These are phyloP conservation scores for Macropodus opercularis DNA, from an alignment of 2,797 vertebrate species.

Conservation along the genomic window DNA sequence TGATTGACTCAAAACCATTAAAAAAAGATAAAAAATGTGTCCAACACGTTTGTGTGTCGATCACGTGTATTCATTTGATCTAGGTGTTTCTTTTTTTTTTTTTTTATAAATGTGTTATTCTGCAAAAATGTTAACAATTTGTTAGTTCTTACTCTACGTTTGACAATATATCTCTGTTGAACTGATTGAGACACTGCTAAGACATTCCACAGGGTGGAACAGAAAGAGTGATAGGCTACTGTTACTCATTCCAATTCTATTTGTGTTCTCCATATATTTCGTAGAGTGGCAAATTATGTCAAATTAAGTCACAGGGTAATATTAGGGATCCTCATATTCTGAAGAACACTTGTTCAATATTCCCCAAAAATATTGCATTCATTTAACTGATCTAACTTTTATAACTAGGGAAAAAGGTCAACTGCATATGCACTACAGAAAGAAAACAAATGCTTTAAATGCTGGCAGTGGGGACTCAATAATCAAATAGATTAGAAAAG, in stretches of 20 bases:
- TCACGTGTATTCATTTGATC: too few relatives aligned
- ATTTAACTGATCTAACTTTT: neutral
- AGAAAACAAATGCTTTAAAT: conserved; percentile 9
- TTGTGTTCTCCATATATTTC: conserved; percentile 13
- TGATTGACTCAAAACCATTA: neutral
- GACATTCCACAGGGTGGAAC: conserved; percentile 3
- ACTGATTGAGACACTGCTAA: conserved; percentile 17
- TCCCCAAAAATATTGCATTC: neutral
- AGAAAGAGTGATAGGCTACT: conserved; percentile 21
- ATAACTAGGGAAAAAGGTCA: neutral
- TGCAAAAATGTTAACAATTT: neutral
- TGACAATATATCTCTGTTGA: conserved; percentile 21
- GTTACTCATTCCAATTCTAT: conserved; percentile 15
- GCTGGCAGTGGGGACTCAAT: conserved; percentile 1
- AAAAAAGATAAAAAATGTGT: conserved; percentile 6
- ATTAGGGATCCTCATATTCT: too few relatives aligned
- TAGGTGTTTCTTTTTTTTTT: too few relatives aligned
- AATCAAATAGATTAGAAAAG: conserved; percentile 32
- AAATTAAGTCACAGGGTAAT: neutral
- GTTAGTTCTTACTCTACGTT: conserved; percentile 1
- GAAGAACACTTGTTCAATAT: too few relatives aligned
- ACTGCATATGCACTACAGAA: neutral
- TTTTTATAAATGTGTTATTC: conserved; percentile 3
- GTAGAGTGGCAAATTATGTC: conserved; percentile 6
- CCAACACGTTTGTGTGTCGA: neutral